phyloP scores from a whole-genome alignment of 37 sponge, comb jelly and placozoan species.

The Diacarnus erythraeanus region DNA sequence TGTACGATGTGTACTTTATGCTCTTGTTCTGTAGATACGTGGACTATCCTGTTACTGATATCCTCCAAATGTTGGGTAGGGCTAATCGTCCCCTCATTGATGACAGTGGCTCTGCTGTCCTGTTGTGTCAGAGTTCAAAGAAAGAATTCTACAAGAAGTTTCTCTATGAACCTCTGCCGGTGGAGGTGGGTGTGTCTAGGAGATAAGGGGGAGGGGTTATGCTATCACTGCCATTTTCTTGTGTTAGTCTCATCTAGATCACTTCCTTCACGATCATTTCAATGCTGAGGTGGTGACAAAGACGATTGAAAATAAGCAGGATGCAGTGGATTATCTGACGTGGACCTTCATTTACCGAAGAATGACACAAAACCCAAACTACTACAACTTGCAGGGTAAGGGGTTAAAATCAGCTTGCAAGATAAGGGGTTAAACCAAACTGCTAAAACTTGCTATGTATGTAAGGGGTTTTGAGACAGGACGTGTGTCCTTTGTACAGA shows the following conservation, averaged over 20 bases:
- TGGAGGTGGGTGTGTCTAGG: slow-evolving; percentile 71
- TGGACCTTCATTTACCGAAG: slow-evolving; percentile 98
- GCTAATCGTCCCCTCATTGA: slow-evolving; percentile 85
- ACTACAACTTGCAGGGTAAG: slow-evolving; percentile 96
- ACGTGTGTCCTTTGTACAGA: neutral
- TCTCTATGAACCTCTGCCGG: slow-evolving; percentile 97
- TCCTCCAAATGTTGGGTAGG: slow-evolving; percentile 94
- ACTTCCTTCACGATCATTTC: slow-evolving; percentile 98
- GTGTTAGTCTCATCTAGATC: slow-evolving; percentile 91
- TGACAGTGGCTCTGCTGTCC: slow-evolving; percentile 78
- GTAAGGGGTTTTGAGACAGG: neutral
- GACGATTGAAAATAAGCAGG: slow-evolving; percentile 99
- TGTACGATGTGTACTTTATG: no score
- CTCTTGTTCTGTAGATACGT: slow-evolving; percentile 73
- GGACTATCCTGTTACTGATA: slow-evolving; percentile 95
- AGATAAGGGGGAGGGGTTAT: neutral
- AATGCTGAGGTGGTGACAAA: slow-evolving; percentile 98
- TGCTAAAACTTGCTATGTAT: neutral
- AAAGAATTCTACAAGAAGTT: slow-evolving; percentile 99
- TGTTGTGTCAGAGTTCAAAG: slow-evolving; percentile 96
- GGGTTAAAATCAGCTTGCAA: neutral
- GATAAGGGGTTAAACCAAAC: neutral
- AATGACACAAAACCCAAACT: slow-evolving; percentile 99
- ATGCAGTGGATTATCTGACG: slow-evolving; percentile 99
- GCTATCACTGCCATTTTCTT: neutral